Evolutionary conservation across 2,113 vertebrate species (phyloP), one percentile per base, ranked within the genome.

Genomic region (Burhinus bistriatus): DNA sequence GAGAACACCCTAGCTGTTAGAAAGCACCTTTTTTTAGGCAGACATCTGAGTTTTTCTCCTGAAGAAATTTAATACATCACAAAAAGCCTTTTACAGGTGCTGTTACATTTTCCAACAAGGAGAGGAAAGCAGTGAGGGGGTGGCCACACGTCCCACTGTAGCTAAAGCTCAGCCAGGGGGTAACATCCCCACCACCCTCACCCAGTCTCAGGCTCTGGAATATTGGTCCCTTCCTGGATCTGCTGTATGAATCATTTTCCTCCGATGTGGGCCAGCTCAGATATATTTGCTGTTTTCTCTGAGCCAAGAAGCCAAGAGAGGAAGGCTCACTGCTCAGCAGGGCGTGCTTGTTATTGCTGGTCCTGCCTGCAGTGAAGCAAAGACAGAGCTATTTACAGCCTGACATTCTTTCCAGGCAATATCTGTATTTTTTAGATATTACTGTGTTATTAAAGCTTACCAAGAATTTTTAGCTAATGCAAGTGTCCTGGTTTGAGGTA

Each of bases 111-210:
- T 64, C 29, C 23, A 45, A n/a, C 38, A 40, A 44, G 16, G 13
- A 57, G 30, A 51, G 23, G 44, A 84, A 87, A 82, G 15, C 27
- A 64, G 27, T 21, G 29, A 86, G 34, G 22, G 19, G 4, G 19
- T 1, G 4, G 6, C 16, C 78, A 73, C 29, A 23, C 1, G 1
- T 52, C 21, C 27, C 27, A 12, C 5, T 45, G 4, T 12, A 64
- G 57, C 47, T 72, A 36, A 55, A 49, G 9, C 13, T 93, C 20
- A 72, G 15, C 3, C 27, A 32, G 4, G 2, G 11, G 3, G 6
- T 4, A 55, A 47, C 32, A 54, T 27, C 17, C 16, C 8, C 22
- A 34, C 13, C 13, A 34, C 4, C 3, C 21, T 3, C 2, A 73
- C 45, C 32, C 11, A 6, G 15, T 26, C 21, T 77, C 44, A 59